Percentiles rank a stretch among this genome's conserved stretches.
phyloP scores from a whole-genome alignment of 2,113 vertebrate genomes.

The Psammodynastes pulverulentus region DNA sequence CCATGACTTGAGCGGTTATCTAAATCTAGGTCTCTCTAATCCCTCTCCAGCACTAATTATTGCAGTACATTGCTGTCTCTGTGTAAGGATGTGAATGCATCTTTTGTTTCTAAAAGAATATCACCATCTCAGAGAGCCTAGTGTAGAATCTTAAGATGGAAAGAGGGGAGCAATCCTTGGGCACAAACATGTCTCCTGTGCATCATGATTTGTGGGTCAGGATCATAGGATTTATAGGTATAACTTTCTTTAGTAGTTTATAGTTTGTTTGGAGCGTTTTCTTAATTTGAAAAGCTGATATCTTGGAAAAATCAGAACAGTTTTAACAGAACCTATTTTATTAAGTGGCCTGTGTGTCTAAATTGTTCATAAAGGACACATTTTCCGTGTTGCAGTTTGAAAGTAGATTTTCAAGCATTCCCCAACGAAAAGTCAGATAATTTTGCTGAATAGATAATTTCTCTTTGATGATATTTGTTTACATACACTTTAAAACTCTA shows the following conservation, averaged over 20 bases:
- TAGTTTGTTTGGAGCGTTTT: neutral
- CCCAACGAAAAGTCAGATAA: neutral
- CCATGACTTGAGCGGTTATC: neutral
- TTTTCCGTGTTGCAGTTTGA: neutral
- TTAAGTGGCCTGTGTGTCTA: neutral
- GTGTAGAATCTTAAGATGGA: neutral
- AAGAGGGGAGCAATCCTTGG: neutral
- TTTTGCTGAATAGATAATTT: neutral
- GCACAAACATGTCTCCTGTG: neutral
- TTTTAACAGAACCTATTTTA: neutral
- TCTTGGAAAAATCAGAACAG: neutral
- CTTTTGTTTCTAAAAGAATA: neutral
- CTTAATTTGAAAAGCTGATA: neutral
- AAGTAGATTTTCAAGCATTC: neutral
- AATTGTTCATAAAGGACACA: neutral
- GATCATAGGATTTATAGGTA: neutral
- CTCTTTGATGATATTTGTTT: neutral
- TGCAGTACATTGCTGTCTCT: neutral
- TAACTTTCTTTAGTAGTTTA: neutral
- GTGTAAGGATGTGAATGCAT: neutral
- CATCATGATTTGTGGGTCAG: neutral
- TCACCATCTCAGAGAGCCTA: neutral
- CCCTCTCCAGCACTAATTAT: neutral
- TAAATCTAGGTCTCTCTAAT: neutral
- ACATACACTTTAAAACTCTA: neutral